phyloP scores from a whole-genome alignment of 53 echinoderm and acorn worm species.

The Antedon mediterranea region DNA sequence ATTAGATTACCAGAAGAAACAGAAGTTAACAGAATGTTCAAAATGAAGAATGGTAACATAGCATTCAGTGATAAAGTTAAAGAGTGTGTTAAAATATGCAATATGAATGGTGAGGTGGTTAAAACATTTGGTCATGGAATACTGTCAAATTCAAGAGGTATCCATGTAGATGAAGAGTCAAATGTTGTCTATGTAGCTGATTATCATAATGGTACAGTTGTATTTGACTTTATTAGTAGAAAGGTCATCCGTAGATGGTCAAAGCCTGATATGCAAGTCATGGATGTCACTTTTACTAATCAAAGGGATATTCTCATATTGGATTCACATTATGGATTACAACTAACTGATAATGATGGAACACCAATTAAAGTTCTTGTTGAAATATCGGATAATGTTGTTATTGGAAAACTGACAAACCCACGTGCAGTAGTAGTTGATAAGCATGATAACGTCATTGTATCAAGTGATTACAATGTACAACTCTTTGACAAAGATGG shows the following conservation, averaged over 20 bases:
- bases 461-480: too few species aligned
- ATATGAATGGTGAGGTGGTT: not conserved
- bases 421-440: too few species aligned
- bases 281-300: not conserved
- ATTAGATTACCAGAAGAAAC: not conserved
- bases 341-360: not conserved
- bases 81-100: not conserved
- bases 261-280: not conserved
- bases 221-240: not conserved
- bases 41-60: not conserved
- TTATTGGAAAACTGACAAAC: not conserved
- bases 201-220: not conserved
- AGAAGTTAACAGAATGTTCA: not conserved
- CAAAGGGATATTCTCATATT: not conserved
- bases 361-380: not conserved
- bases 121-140: not conserved
- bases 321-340: not conserved
- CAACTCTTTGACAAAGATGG: too few species aligned
- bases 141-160: not conserved
- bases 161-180: not conserved
- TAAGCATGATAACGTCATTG: too few species aligned
- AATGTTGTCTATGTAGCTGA: not conserved
- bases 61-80: not conserved
- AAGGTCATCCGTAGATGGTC: not conserved
- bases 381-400: not conserved